phyloP scores from a whole-genome alignment of 2,113 vertebrate species.

The Tychaedon coryphoeus region DNA sequence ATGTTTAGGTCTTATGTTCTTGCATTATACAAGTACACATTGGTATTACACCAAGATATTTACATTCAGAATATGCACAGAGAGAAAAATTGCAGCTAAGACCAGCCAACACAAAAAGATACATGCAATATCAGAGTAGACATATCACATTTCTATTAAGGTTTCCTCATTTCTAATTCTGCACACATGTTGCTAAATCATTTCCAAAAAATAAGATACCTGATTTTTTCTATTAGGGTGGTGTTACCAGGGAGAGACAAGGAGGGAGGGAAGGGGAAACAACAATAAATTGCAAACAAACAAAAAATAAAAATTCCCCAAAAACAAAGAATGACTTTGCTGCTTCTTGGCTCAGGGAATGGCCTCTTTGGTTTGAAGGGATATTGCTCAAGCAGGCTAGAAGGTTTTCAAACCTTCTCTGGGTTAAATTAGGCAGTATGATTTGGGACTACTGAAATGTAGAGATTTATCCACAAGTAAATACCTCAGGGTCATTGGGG shows the following conservation, averaged over 20 bases:
- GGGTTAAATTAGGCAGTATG: background rate
- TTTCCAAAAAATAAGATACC: background rate
- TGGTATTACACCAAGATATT: background rate
- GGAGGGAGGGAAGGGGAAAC: background rate
- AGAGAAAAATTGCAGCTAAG: background rate
- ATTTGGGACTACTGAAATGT: background rate
- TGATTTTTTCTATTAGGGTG: background rate
- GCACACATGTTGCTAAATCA: background rate
- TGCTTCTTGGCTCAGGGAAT: background rate
- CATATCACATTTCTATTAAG: background rate
- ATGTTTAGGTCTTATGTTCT: background rate
- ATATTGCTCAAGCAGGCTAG: background rate
- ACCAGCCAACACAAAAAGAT: background rate
- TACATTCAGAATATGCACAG: background rate
- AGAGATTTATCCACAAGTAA: background rate
- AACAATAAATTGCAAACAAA: background rate
- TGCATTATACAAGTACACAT: background rate
- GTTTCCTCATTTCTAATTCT: background rate
- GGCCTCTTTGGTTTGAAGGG: background rate
- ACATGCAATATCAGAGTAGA: background rate
- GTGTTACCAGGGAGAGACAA: accelerated
- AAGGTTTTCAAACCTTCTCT: background rate
- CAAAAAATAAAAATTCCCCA: background rate
- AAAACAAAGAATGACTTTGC: background rate
- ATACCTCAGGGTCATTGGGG: background rate